A percentile compares a stretch with the other conserved stretches of the same genome.
These are phyloP conservation scores for Hassar affinis DNA, from an alignment of 2,113 vertebrate species.

Conservation along the genomic window DNA sequence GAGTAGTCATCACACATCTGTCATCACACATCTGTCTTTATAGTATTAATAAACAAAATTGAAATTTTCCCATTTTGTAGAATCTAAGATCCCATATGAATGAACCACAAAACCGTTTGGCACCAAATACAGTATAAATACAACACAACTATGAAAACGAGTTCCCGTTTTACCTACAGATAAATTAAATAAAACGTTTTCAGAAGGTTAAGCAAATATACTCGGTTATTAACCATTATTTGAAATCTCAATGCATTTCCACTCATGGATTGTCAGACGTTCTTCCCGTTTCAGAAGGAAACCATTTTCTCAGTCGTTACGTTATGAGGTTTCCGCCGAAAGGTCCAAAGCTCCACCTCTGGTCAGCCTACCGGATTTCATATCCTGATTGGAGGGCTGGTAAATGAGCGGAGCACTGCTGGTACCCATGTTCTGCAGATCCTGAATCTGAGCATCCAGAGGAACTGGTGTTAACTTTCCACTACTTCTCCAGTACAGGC, in stretches of 20 bases:
- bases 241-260: not conserved
- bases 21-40: not conserved
- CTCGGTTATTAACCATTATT: not conserved
- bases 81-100: not conserved
- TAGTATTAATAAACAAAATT: not conserved
- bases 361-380: slow-evolving; percentile 48
- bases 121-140: slow-evolving; percentile 13
- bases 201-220: not conserved
- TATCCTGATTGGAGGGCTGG: slow-evolving; percentile 49
- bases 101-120: not conserved
- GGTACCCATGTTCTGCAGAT: slow-evolving; percentile 44
- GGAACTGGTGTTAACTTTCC: slow-evolving; percentile 44
- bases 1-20: not conserved
- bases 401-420: slow-evolving; percentile 55
- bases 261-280: not conserved
- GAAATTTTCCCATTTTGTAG: not conserved
- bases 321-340: slow-evolving; percentile 33
- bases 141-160: not conserved
- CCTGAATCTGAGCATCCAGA: slow-evolving; percentile 49
- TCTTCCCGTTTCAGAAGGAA: not conserved
- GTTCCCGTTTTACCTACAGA: not conserved
- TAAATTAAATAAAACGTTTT: not conserved
- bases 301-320: not conserved
- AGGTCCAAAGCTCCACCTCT: slow-evolving; percentile 55
- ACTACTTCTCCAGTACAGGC: slow-evolving; percentile 54